Evolutionary conservation across 2,797 vertebrate genomes (phyloP).

Genomic region (Cyprinella venusta): DNA sequence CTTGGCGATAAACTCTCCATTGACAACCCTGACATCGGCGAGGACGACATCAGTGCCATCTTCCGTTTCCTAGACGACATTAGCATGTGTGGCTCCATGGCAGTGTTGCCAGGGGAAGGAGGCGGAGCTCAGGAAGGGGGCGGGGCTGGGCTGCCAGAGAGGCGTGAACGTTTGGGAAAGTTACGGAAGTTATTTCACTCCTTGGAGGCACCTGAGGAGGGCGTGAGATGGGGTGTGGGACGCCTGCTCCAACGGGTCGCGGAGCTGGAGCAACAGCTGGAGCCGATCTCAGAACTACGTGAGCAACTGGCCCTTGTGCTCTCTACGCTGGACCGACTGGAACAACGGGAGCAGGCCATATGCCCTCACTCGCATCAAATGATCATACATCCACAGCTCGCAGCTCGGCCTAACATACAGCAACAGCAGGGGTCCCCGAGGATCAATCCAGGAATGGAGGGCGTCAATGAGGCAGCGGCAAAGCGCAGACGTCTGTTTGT

Average conservation of each 20-base stretch:
- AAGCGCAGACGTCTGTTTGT: conserved; percentile 59
- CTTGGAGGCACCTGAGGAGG: conserved; percentile 86
- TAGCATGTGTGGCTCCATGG: conserved; percentile 94
- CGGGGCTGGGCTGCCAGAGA: conserved; percentile 81
- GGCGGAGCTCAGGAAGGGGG: conserved; percentile 82
- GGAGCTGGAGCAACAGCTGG: conserved; percentile 93
- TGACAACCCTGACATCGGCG: conserved; percentile 90
- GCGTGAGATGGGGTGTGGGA: conserved; percentile 90
- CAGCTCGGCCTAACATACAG: conserved; percentile 11
- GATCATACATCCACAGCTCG: conserved; percentile 61
- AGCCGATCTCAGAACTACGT: conserved; percentile 92
- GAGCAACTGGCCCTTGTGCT: conserved; percentile 94
- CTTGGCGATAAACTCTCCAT: conserved; percentile 86
- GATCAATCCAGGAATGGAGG: conserved; percentile 30
- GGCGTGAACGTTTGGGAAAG: conserved; percentile 79
- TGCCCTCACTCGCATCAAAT: conserved; percentile 80
- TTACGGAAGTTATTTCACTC: conserved; percentile 83
- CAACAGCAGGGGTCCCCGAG: conserved; percentile 40
- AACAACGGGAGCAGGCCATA: conserved; percentile 77
- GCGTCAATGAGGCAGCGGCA: conserved; percentile 31
- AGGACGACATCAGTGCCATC: conserved; percentile 96
- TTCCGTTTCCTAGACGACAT: conserved; percentile 98
- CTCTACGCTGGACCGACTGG: conserved; percentile 88
- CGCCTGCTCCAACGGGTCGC: conserved; percentile 92
- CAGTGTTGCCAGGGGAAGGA: conserved; percentile 86